A percentile compares a stretch with the other conserved stretches of the same genome.
Evolutionary conservation across 2,888 invertebrate species (phyloP).

Genomic region (Nowickia ferox): DNA sequence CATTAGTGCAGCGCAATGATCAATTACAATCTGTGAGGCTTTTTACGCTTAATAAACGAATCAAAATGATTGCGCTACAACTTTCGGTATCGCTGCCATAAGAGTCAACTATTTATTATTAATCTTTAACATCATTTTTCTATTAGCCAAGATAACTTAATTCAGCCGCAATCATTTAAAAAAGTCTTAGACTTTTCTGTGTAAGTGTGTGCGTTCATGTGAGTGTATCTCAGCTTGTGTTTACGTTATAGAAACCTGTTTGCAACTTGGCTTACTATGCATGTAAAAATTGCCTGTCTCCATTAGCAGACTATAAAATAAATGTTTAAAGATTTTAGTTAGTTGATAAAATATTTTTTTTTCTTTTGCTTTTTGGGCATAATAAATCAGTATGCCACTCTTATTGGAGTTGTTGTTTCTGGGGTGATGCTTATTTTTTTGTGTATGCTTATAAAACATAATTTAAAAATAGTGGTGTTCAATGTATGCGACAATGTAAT

Average conservation of each 20-base stretch:
- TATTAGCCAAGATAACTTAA: conserved; percentile 69
- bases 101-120: conserved; percentile 47
- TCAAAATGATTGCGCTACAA: conserved; percentile 26
- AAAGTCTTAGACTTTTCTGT: background rate
- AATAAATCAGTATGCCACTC: conserved; percentile 67
- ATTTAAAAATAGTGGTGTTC: background rate
- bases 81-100: conserved; percentile 33
- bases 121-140: conserved; percentile 68
- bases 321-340: conserved; percentile 65
- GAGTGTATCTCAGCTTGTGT: background rate
- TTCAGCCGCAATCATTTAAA: conserved; percentile 42
- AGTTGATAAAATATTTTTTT: conserved; percentile 51
- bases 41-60: conserved; percentile 41
- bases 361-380: conserved; percentile 48
- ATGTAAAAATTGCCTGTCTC: conserved; percentile 50
- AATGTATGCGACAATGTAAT: background rate
- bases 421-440: conserved; percentile 1
- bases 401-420: conserved; percentile 21
- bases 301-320: conserved; percentile 64
- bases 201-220: background rate
- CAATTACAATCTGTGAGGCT: conserved; percentile 47
- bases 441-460: background rate
- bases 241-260: conserved; percentile 51
- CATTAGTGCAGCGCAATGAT: conserved; percentile 27
- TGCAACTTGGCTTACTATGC: background rate